A percentile compares a stretch with the other conserved stretches of the same genome.
Conservation (phyloP, 1,140 invertebrate genomes). For the Asbolus verrucosus region DNA sequence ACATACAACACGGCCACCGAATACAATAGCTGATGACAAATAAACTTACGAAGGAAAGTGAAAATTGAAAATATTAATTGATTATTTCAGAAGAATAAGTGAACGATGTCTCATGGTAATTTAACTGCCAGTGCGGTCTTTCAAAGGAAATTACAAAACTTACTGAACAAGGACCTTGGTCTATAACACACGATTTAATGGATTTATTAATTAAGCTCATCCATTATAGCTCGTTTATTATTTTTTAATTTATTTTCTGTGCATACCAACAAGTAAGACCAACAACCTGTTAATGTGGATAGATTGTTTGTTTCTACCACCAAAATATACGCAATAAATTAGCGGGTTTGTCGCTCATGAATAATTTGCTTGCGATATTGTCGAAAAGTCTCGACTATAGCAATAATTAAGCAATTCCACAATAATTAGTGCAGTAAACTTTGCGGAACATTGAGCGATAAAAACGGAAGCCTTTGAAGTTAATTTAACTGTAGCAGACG, state of each 20-base stretch:
- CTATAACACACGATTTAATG: conserved; percentile 8
- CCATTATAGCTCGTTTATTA: not conserved
- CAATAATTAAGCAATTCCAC: not conserved
- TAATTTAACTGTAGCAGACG: not conserved
- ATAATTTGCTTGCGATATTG: not conserved
- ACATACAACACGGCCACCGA: conserved; percentile 23
- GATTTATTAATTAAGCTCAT: conserved; percentile 19
- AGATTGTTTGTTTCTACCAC: too few relatives aligned
- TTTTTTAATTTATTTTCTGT: not conserved
- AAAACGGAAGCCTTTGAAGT: not conserved
- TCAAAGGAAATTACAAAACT: conserved; percentile 24
- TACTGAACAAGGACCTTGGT: conserved; percentile 9
- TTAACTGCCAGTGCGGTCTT: conserved; percentile 15
- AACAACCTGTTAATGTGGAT: too few relatives aligned
- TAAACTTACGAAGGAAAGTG: conserved; percentile 22
- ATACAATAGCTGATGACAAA: conserved; percentile 26
- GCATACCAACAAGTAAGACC: too few relatives aligned
- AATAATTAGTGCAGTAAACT: not conserved
- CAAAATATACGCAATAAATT: not conserved
- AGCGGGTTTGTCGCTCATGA: not conserved
- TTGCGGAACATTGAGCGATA: conserved; percentile 10
- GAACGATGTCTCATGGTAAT: conserved; percentile 16
- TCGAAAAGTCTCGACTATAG: not conserved
- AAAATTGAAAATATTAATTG: conserved; percentile 30
- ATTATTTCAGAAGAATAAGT: conserved; percentile 27